Base-by-base conservation (phyloP, 2,797 vertebrate genomes). In the Pangasius mekongensis region DNA sequence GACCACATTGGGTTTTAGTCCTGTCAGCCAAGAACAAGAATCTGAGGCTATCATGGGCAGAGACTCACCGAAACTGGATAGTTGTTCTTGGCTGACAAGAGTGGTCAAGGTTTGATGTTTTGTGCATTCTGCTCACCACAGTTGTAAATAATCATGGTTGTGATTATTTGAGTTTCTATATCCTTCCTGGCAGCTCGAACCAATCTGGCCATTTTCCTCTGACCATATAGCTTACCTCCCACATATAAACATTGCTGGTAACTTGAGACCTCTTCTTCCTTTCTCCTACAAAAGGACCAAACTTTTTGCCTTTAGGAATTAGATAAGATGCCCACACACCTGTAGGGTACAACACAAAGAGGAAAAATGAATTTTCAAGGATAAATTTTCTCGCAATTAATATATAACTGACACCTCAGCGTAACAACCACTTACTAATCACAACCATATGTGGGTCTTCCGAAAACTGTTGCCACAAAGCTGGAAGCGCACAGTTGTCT, bases 221-320 rank as follows among this genome's bases (percentile, higher is more conserved):
- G 36, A 82, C 54, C 54, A 62, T 33, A 82, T 62, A 27, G 89
- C 97, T 91, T 96, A 98, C 98, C 97, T 98, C 98, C 97, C 98
- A 99, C 98, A 99, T 98, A 95, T 97, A 99, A 20, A 99, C 97
- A 94, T 98, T 98, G 94, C 97, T 99, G 88, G 97, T 97, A 92
- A 99, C 98, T 95, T 98, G 98, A 88, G 97, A 98, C 90, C 97
- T 95, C 92, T 99, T 98, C 58, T 99, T 99, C 95, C 97, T 98
- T 92, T 98, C 98, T 84, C 98, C 97, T 83, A 97, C 91, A 94
- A 99, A 99, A 0, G 98, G 98, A 78, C 98, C 97, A 87, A 98
- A 98, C 88, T 97, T 97, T 93, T 96, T 97, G 91, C 98, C 98
- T 95, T 97, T 98, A 88, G 97, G 96, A 94, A 99, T 97, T 80